These are phyloP conservation scores for Pseudopipra pipra DNA, from an alignment of 2,113 vertebrate species.

Conservation along the genomic window DNA sequence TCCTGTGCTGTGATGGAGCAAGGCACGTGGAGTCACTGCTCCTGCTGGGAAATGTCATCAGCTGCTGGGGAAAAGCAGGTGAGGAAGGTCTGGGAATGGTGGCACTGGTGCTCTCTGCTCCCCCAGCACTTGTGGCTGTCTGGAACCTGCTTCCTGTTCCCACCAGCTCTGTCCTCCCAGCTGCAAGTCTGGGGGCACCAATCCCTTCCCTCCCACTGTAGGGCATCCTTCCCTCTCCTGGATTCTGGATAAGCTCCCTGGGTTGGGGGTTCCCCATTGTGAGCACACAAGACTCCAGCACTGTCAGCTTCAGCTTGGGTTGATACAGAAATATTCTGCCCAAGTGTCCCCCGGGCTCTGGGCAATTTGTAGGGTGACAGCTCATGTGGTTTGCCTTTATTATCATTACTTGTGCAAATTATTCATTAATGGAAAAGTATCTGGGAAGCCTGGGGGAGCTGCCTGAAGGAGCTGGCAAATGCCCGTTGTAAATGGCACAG, in stretches of 20 bases:
- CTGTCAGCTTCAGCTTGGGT: fast-evolving
- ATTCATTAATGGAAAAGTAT: conserved; percentile 6
- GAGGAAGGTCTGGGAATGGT: neutral
- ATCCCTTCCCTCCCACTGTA: fast-evolving
- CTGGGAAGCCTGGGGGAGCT: neutral
- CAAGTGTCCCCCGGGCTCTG: neutral
- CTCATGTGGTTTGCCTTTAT: neutral
- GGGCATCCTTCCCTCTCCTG: neutral
- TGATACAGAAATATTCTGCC: neutral
- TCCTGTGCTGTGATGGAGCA: neutral
- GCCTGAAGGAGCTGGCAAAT: neutral
- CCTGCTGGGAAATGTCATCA: neutral
- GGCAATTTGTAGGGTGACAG: neutral
- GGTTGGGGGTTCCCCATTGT: fast-evolving
- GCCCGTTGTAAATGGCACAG: neutral
- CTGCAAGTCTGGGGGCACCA: fast-evolving
- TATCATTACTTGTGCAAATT: conserved; percentile 20
- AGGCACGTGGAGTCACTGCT: fast-evolving
- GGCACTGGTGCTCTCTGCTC: neutral
- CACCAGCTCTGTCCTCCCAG: neutral
- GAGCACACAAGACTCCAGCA: fast-evolving
- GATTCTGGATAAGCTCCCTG: fast-evolving
- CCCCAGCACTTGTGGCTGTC: fast-evolving
- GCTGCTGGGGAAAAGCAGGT: neutral
- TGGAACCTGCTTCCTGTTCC: neutral